These are phyloP conservation scores for Recurvirostra avosetta DNA, from an alignment of 2,113 vertebrate species.

Conservation along the genomic window DNA sequence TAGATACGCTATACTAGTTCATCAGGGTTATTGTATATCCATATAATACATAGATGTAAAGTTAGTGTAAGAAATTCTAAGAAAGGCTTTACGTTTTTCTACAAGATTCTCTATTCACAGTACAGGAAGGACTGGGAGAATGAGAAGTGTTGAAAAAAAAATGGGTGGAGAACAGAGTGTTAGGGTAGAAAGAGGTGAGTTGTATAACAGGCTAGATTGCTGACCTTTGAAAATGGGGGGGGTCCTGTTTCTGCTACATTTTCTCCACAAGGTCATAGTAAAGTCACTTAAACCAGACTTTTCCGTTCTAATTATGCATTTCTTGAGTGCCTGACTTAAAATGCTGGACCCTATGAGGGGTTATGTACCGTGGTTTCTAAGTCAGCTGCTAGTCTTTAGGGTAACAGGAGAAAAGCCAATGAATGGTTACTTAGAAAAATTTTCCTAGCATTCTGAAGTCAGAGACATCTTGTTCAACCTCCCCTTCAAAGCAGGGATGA, in stretches of 20 bases:
- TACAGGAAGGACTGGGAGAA: background rate
- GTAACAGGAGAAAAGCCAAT: background rate
- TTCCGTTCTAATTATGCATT: background rate
- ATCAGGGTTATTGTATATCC: background rate
- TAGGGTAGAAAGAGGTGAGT: background rate
- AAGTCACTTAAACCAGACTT: background rate
- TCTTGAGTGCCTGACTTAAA: background rate
- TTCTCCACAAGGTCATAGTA: background rate
- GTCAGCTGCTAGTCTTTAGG: background rate
- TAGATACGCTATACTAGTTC: background rate
- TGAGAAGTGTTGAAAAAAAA: background rate
- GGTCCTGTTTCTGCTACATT: background rate
- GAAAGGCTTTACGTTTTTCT: background rate
- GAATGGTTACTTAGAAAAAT: background rate
- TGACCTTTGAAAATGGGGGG: background rate
- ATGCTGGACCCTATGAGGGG: background rate
- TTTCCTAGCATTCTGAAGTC: background rate
- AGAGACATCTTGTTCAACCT: background rate
- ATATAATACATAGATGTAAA: background rate
- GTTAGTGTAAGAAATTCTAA: background rate
- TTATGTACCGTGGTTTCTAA: background rate
- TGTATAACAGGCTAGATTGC: background rate
- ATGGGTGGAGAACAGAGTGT: background rate
- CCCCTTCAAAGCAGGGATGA: background rate
- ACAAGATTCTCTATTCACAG: background rate